A percentile compares a stretch with the other conserved stretches of the same genome.
These are phyloP conservation scores for Lomographa bimaculata DNA, from an alignment of 2,888 invertebrate species.

Conservation along the genomic window DNA sequence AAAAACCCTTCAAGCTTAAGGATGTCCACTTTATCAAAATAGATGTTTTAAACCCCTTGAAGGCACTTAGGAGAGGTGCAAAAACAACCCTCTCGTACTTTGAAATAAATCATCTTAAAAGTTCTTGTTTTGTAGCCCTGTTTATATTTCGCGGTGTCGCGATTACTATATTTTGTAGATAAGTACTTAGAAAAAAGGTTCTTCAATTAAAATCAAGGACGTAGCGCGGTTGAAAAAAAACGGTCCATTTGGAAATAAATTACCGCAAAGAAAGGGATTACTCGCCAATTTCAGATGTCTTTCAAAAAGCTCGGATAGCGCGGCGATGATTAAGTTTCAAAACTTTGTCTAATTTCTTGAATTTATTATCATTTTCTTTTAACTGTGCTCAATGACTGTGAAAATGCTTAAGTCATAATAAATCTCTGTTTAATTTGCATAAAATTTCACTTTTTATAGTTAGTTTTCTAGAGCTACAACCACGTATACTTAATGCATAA, in stretches of 20 bases:
- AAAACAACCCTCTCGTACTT: slow-evolving; percentile 7
- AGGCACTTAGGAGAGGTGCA: slow-evolving; percentile 26
- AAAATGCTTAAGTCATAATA: slow-evolving; percentile 37
- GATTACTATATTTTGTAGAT: slow-evolving; percentile 20
- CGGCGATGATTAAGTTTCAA: slow-evolving; percentile 49
- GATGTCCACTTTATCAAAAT: slow-evolving; percentile 11
- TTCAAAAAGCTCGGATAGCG: slow-evolving; percentile 47
- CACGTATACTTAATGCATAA: no score
- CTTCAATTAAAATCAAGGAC: slow-evolving; percentile 47
- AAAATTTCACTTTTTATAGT: no score
- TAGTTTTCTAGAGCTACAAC: no score
- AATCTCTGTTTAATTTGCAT: no score
- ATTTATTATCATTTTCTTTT: slow-evolving; percentile 46
- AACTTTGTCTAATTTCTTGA: slow-evolving; percentile 51
- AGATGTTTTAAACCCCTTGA: slow-evolving; percentile 9
- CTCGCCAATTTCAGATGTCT: slow-evolving; percentile 51
- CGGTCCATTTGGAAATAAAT: slow-evolving; percentile 48
- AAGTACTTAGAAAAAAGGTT: slow-evolving; percentile 24
- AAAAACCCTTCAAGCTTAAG: slow-evolving; percentile 1
- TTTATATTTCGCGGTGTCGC: slow-evolving; percentile 24
- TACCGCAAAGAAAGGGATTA: slow-evolving; percentile 53
- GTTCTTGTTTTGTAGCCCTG: slow-evolving; percentile 14
- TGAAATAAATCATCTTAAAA: slow-evolving; percentile 12
- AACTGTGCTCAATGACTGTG: slow-evolving; percentile 38
- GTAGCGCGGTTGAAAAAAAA: slow-evolving; percentile 37